These are phyloP conservation scores for Notiomystis cincta DNA, from an alignment of 2,113 vertebrate genomes.

Conservation along the genomic window DNA sequence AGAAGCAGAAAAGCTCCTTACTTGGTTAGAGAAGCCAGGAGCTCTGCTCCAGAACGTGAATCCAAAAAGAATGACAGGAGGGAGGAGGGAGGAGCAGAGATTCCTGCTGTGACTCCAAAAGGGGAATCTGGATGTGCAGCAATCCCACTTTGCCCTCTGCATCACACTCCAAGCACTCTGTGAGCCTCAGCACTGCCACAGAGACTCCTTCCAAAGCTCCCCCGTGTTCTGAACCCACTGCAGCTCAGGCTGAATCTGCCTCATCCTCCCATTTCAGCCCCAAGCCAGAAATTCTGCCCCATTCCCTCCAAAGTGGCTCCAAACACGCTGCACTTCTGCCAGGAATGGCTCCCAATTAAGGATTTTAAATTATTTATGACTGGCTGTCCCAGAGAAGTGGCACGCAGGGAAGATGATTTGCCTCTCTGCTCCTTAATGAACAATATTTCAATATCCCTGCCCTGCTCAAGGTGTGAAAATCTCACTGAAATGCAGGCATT, in stretches of 20 bases:
- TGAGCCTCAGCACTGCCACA: neutral
- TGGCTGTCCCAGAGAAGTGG: neutral
- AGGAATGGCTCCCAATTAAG: neutral
- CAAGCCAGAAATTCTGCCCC: neutral
- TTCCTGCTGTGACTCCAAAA: fast-evolving
- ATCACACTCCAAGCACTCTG: neutral
- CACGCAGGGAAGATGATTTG: fast-evolving
- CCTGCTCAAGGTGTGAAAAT: neutral
- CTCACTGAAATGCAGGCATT: neutral
- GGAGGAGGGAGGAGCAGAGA: neutral
- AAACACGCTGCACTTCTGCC: neutral
- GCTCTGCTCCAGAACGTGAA: neutral
- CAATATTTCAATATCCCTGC: neutral
- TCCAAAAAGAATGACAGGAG: neutral
- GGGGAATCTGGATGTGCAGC: neutral
- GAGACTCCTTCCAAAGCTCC: neutral
- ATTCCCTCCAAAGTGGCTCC: neutral
- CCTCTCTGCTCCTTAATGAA: neutral
- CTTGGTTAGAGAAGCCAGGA: neutral
- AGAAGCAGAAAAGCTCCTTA: neutral
- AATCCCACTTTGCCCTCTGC: neutral
- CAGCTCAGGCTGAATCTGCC: constrained; percentile 3
- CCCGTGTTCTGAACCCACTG: neutral
- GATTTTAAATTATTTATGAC: neutral
- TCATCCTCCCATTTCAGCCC: neutral